Evolutionary conservation across 2,113 vertebrate genomes (phyloP).

Genomic region (Hydropotes inermis): DNA sequence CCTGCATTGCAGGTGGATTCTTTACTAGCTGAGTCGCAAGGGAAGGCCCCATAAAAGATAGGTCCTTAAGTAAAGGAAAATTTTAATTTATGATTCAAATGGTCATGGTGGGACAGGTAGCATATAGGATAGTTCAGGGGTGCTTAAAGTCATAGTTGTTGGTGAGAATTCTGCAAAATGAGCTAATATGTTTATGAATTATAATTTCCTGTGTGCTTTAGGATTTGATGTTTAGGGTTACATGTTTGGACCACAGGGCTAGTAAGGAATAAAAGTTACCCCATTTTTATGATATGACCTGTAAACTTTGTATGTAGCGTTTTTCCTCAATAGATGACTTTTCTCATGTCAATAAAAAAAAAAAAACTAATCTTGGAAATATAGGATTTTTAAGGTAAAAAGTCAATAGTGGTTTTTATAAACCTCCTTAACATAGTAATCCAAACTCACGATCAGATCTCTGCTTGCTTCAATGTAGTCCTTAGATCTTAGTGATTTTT

Average conservation of each 20-base stretch:
- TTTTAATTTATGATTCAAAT: not conserved
- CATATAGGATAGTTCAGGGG: not conserved
- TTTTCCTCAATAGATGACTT: not conserved
- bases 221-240: not conserved
- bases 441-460: not conserved
- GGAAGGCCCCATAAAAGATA: not conserved
- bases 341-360: not conserved
- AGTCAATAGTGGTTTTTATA: not conserved
- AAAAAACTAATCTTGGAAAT: constrained; percentile 5
- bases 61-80: not conserved
- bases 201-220: not conserved
- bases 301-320: not conserved
- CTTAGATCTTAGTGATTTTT: not conserved
- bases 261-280: not conserved
- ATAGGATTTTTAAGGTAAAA: constrained; percentile 26
- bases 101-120: not conserved
- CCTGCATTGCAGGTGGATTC: not conserved
- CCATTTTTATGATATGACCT: not conserved
- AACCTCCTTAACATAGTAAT: not conserved
- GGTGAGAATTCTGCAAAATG: not conserved
- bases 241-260: not conserved
- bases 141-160: not conserved
- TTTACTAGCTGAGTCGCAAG: not conserved
- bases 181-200: not conserved
- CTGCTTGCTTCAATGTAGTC: not conserved